A percentile compares a stretch with the other conserved stretches of the same genome.
These are phyloP conservation scores for Lynx canadensis DNA, from an alignment of 2,113 vertebrate species.

Conservation along the genomic window DNA sequence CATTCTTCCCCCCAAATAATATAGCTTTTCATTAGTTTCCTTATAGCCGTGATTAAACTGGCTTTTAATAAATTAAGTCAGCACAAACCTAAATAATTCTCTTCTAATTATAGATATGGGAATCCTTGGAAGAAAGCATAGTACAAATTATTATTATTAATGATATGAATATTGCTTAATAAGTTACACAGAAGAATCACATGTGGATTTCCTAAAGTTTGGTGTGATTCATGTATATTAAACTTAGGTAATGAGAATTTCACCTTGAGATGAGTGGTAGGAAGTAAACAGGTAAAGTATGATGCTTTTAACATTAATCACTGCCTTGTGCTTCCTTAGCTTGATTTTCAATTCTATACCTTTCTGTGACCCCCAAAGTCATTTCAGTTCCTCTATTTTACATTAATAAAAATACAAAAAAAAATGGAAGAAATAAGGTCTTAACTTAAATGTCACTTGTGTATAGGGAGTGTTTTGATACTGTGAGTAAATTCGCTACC, in stretches of 20 bases:
- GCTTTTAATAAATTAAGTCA: background rate
- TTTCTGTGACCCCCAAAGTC: background rate
- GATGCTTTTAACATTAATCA: background rate
- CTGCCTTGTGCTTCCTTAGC: background rate
- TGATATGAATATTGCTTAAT: background rate
- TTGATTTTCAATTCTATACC: background rate
- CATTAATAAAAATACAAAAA: background rate
- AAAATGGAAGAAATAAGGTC: background rate
- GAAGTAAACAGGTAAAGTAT: background rate
- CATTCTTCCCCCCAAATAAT: background rate
- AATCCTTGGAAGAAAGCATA: background rate
- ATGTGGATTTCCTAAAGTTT: background rate
- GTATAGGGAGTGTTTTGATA: background rate
- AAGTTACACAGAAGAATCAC: background rate
- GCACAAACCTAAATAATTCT: background rate
- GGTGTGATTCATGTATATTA: background rate
- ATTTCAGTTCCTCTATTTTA: background rate
- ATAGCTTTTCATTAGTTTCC: conserved; percentile 3
- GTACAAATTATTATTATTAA: background rate
- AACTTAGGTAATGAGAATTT: background rate
- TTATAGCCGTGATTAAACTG: background rate
- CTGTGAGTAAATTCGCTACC: background rate
- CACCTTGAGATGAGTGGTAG: conserved; percentile 11
- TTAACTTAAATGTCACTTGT: background rate
- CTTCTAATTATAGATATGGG: background rate